Percentiles rank a stretch among this genome's conserved stretches.
These are phyloP conservation scores for Cyanistes caeruleus DNA, from an alignment of 2,113 vertebrate species.

Conservation along the genomic window DNA sequence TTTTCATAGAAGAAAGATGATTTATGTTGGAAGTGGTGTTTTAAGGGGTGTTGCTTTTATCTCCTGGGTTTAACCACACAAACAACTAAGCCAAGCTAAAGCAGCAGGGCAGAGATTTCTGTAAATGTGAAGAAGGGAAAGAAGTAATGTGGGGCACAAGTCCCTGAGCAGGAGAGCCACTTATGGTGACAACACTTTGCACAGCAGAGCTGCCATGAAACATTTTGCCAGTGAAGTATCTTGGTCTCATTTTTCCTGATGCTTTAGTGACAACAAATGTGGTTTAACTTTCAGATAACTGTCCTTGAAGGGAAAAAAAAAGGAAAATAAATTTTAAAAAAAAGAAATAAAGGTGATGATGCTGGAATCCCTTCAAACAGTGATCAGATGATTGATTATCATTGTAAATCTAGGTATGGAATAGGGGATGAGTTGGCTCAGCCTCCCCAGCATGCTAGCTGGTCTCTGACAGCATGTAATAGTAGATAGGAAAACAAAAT, in stretches of 20 bases:
- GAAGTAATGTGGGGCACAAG: rapidly evolving
- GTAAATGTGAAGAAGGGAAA: neutral
- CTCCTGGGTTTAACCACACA: neutral
- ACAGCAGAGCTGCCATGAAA: neutral
- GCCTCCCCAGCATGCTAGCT: neutral
- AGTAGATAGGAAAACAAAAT: neutral
- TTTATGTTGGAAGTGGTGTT: neutral
- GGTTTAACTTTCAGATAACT: neutral
- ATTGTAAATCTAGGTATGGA: neutral
- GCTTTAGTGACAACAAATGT: neutral
- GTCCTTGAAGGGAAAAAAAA: neutral
- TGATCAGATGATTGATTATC: neutral
- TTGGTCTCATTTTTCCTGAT: neutral
- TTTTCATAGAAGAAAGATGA: neutral
- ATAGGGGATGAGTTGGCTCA: neutral
- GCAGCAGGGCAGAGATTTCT: neutral
- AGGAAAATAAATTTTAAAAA: neutral
- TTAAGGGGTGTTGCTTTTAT: neutral
- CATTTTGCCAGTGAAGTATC: neutral
- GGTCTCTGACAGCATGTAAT: neutral
- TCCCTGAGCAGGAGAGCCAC: neutral
- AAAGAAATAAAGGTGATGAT: neutral
- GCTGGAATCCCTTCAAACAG: neutral
- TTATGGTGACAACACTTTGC: neutral
- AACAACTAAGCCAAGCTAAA: neutral